A percentile compares a stretch with the other conserved stretches of the same genome.
Conservation (phyloP, 2,113 vertebrate genomes). For the Misgurnus anguillicaudatus region DNA sequence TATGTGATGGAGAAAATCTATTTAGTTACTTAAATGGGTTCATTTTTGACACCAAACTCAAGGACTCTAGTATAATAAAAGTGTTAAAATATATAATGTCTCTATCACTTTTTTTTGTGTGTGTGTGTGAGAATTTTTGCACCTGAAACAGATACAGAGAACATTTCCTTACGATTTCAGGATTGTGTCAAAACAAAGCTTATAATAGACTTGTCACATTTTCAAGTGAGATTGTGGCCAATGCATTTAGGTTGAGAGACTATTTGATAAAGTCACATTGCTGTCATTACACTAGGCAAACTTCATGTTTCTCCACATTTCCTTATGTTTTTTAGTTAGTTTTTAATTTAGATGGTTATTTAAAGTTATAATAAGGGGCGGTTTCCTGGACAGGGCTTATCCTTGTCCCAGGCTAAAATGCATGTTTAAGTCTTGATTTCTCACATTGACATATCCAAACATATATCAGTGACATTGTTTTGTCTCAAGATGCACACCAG, state of each 20-base stretch:
- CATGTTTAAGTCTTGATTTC: too few species aligned
- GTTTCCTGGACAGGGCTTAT: too few species aligned
- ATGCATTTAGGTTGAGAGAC: constrained; percentile 3
- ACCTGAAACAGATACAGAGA: not conserved
- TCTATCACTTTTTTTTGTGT: not conserved
- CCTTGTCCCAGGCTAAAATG: too few species aligned
- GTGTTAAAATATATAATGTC: not conserved
- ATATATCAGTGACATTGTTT: too few species aligned
- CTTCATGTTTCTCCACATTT: not conserved
- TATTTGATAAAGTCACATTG: constrained; percentile 26
- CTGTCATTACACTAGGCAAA: not conserved
- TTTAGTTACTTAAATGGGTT: constrained; percentile 23
- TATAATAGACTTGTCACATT: constrained; percentile 3
- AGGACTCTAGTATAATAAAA: not conserved
- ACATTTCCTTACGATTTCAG: not conserved
- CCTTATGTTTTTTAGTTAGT: not conserved
- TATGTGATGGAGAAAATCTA: constrained; percentile 43
- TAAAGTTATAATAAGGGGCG: too few species aligned
- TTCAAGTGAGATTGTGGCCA: not conserved
- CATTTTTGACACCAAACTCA: constrained; percentile 22
- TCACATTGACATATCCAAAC: too few species aligned
- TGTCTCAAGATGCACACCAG: too few species aligned
- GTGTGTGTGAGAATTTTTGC: not conserved
- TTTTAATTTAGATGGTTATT: not conserved
- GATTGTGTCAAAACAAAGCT: constrained; percentile 2